Evolutionary conservation across 2,888 invertebrate species (phyloP).

Genomic region (Drosophila austrosaltans): DNA sequence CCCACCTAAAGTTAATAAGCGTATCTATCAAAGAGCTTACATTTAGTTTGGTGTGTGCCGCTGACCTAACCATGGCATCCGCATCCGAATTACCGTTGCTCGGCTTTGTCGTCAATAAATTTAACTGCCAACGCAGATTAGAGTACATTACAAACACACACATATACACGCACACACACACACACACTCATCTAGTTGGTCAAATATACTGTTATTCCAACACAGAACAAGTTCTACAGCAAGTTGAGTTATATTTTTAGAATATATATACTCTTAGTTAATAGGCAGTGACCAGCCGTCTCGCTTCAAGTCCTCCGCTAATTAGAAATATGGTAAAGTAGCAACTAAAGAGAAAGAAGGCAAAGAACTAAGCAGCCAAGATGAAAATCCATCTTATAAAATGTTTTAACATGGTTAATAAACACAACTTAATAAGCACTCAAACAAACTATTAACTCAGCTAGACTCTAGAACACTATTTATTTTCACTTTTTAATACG

Average conservation of each 20-base stretch:
- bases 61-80: conserved; percentile 10
- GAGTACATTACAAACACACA: conserved; percentile 11
- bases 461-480: background rate
- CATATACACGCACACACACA: conserved; percentile 16
- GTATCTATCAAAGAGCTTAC: conserved; percentile 16
- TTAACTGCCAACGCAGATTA: conserved; percentile 11
- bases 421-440: conserved; percentile 16
- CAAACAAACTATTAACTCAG: conserved; percentile 3
- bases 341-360: background rate
- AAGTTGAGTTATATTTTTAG: conserved; percentile 53
- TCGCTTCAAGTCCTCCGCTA: conserved; percentile 61
- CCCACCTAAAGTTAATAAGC: conserved; percentile 9
- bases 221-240: conserved; percentile 62
- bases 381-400: conserved; percentile 48
- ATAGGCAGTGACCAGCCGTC: conserved; percentile 61
- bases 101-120: conserved; percentile 13
- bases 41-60: conserved; percentile 12
- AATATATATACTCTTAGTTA: conserved; percentile 37
- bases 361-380: conserved; percentile 33
- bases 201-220: conserved; percentile 66
- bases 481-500: conserved; percentile 15
- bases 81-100: conserved; percentile 7
- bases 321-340: conserved; percentile 49
- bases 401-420: conserved; percentile 26
- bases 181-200: conserved; percentile 18